phyloP scores from a whole-genome alignment of 2,888 invertebrate genomes.

The Caenorhabditis auriculariae region DNA sequence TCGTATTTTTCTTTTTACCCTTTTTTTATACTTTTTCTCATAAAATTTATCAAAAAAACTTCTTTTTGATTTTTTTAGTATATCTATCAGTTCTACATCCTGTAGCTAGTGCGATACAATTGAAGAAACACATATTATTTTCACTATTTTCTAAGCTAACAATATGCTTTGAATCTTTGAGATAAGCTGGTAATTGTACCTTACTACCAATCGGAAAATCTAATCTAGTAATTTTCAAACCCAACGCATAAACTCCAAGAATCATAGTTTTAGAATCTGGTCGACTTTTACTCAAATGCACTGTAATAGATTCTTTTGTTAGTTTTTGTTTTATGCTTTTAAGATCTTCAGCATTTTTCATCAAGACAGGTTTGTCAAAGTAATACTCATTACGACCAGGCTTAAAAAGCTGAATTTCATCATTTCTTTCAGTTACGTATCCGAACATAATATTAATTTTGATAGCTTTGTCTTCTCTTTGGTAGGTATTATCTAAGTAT shows the following conservation, averaged over 20 bases:
- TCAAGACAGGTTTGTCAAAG: slow-evolving; percentile 4
- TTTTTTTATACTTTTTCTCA: too few relatives aligned
- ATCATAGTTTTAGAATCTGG: slow-evolving; percentile 14
- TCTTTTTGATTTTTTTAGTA: slow-evolving; percentile 6
- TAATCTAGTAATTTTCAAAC: slow-evolving; percentile 14
- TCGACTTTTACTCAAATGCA: slow-evolving; percentile 5
- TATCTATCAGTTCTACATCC: slow-evolving; percentile 12
- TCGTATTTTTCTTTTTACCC: slow-evolving; percentile 2
- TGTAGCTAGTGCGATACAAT: slow-evolving; percentile 13
- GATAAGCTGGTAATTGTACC: slow-evolving; percentile 6
- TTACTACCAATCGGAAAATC: slow-evolving; percentile 17
- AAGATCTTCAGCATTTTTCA: slow-evolving; percentile 15
- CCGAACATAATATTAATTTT: slow-evolving; percentile 12
- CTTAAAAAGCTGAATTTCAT: slow-evolving; percentile 13
- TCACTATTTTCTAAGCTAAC: slow-evolving; percentile 9
- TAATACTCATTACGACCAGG: slow-evolving; percentile 15
- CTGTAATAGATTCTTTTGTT: slow-evolving; percentile 12
- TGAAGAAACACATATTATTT: slow-evolving; percentile 16
- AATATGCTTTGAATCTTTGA: slow-evolving; percentile 7
- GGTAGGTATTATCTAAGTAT: slow-evolving; percentile 8
- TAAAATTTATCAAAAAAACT: slow-evolving; percentile 14
- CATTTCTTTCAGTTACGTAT: slow-evolving; percentile 16
- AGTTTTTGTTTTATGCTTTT: slow-evolving; percentile 10
- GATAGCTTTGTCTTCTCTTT: slow-evolving; percentile 15
- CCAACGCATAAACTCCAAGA: slow-evolving; percentile 14